Evolutionary conservation across 2,113 vertebrate species (phyloP), one percentile per base, ranked within the genome.

Genomic region (Spea multiplicata): DNA sequence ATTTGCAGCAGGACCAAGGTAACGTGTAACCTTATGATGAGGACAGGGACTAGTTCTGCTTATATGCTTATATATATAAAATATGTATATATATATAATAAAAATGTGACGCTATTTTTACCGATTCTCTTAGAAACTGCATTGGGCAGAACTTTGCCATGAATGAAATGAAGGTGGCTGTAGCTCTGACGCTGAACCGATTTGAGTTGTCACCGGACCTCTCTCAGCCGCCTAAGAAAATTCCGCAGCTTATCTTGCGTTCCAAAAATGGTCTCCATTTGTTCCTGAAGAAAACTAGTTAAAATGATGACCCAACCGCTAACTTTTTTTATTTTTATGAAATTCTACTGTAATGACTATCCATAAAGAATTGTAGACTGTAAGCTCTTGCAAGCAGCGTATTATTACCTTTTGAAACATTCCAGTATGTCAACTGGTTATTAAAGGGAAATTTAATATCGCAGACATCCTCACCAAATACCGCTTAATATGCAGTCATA

Each of bases 211-310:
- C 12, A 5, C 89, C 84, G 0, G 87, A 93, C 0, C 66, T 69
- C 0, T 82, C 86, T 79, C 85, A 12, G 3, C 66, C 86, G 45
- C 86, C 83, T 0, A 16, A 5, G 0, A 72, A 82, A 64, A 1
- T 82, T 0, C 44, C 84, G 0, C 80, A 86, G 73, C 0, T 93
- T 8, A 5, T 95, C 75, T 91, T 96, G 50, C 90, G 81, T 74
- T 95, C 96, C 8, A 82, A 90, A 16, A 94, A 90, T 4, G 95
- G 94, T 8, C 83, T 95, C 73, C 81, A 94, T 82, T 87, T 95
- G 65, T 89, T 83, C 74, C 88, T 95, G 81, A 91, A 86, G 88
- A 87, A 83, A n/a, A 16, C 44, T 4, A n/a, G 14, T 13, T 52
- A 30, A 30, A 30, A 30, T 30, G 30, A 30, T 30, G 30, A 30